A percentile compares a stretch with the other conserved stretches of the same genome.
Conservation (phyloP, 2,797 vertebrate genomes). For the Gallinago nigripennis region DNA sequence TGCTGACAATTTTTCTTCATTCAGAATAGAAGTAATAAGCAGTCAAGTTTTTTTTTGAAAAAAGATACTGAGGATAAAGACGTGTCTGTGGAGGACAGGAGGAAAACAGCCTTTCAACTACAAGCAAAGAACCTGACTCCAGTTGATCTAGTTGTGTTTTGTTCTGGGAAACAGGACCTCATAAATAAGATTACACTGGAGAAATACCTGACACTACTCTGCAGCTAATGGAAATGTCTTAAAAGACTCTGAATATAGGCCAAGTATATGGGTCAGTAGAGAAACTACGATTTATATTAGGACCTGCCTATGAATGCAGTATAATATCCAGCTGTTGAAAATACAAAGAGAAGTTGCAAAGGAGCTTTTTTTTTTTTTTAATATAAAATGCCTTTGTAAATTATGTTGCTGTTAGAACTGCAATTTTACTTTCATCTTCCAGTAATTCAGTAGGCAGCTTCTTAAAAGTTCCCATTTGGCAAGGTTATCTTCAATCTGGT, state of each 20-base stretch:
- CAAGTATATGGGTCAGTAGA: slow-evolving; percentile 63
- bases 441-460: neutral
- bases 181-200: slow-evolving; percentile 46
- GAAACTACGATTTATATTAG: slow-evolving; percentile 47
- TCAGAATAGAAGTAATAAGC: neutral
- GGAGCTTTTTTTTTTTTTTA: neutral
- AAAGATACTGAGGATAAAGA: neutral
- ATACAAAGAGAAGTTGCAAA: neutral
- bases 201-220: slow-evolving; percentile 37
- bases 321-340: slow-evolving; percentile 54
- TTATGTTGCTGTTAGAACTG: slow-evolving; percentile 2
- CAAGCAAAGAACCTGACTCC: neutral
- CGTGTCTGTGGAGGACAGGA: neutral
- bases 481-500: neutral
- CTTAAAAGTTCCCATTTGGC: neutral
- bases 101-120: neutral
- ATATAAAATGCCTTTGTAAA: neutral
- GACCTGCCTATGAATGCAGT: slow-evolving; percentile 11
- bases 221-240: slow-evolving; percentile 43
- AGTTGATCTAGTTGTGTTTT: neutral
- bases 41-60: neutral
- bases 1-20: neutral
- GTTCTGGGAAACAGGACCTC: slow-evolving; percentile 35
- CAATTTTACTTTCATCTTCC: neutral
- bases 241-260: slow-evolving; percentile 48